Percentiles rank a stretch among this genome's conserved stretches.
Conservation (phyloP, 2,797 vertebrate genomes). For the Mormyrus hasselquistii region DNA sequence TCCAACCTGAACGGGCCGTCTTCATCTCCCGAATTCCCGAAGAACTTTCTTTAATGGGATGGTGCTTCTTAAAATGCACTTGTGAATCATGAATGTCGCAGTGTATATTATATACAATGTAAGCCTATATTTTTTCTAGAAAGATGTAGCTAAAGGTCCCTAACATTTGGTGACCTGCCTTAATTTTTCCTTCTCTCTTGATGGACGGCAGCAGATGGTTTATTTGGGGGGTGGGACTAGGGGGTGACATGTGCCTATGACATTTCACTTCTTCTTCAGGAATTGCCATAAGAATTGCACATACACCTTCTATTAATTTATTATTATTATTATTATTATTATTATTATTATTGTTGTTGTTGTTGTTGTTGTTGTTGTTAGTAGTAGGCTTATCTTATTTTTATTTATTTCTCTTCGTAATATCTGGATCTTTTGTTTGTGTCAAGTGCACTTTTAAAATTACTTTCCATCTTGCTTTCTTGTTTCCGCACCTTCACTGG, state of each 20-base stretch:
- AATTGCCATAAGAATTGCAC: too few relatives aligned
- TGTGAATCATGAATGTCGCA: neutral
- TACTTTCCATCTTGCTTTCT: neutral
- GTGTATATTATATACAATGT: neutral
- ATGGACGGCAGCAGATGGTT: neutral
- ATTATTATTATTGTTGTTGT: neutral
- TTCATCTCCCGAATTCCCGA: neutral
- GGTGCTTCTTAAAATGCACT: neutral
- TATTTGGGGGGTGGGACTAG: neutral
- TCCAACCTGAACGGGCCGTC: neutral
- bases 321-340: too few relatives aligned
- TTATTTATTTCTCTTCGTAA: neutral
- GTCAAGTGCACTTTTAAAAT: neutral
- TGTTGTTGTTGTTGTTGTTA: neutral
- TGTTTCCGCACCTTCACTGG: neutral
- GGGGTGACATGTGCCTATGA: neutral
- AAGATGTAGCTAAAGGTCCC: neutral
- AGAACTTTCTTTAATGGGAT: neutral
- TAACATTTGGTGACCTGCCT: neutral
- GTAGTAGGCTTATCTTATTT: neutral
- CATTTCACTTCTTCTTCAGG: neutral
- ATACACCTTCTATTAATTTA: too few relatives aligned
- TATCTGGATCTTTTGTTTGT: neutral
- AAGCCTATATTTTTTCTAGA: neutral
- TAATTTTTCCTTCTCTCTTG: neutral